Percentiles rank a stretch among this genome's conserved stretches.
These are phyloP conservation scores for Pinna nobilis DNA, from an alignment of 1,140 invertebrate genomes.

Conservation along the genomic window DNA sequence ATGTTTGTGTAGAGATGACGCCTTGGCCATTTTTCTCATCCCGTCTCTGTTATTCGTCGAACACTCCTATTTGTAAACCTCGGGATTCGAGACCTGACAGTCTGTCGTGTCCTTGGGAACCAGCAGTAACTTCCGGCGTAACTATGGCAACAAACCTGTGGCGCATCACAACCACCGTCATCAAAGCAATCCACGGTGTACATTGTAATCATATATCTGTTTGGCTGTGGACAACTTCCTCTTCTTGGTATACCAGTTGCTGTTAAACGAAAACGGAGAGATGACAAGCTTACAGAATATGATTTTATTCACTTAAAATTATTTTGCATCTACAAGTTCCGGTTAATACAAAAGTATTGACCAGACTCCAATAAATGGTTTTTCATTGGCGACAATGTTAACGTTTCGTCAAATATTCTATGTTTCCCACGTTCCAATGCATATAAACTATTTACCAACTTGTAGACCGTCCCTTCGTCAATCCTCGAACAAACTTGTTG, in stretches of 20 bases:
- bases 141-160: conserved; percentile 31
- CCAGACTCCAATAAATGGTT: not conserved
- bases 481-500: too few relatives aligned
- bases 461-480: too few relatives aligned
- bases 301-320: too few relatives aligned
- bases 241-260: not conserved
- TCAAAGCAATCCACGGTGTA: conserved; percentile 32
- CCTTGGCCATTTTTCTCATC: too few relatives aligned
- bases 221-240: conserved; percentile 9
- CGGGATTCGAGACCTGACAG: not conserved
- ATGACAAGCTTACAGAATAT: not conserved
- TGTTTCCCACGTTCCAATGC: not conserved
- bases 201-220: not conserved
- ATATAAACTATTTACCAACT: too few relatives aligned
- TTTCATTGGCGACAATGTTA: not conserved
- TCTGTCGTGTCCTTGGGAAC: not conserved
- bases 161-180: conserved; percentile 16
- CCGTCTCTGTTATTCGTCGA: not conserved
- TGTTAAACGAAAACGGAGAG: not conserved
- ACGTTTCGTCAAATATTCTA: not conserved
- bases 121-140: conserved; percentile 31
- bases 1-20: too few relatives aligned
- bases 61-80: conserved; percentile 10
- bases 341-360: not conserved
- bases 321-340: not conserved